Conservation (phyloP, 2,888 invertebrate genomes). For the Apoda limacodes region DNA sequence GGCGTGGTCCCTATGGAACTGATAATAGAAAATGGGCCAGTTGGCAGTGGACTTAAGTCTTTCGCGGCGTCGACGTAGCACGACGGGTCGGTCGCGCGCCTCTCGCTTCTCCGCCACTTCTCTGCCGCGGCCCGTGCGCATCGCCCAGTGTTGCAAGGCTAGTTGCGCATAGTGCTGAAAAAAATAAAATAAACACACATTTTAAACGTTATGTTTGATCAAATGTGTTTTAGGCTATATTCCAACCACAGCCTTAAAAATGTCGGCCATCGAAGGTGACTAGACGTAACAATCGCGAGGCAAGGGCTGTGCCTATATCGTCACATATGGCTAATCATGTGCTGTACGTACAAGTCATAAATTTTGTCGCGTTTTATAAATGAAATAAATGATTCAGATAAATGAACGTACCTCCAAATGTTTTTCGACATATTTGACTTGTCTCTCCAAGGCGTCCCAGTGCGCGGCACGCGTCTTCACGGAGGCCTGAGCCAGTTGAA, state of each 20-base stretch:
- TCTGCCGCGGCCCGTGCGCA: conserved; percentile 69
- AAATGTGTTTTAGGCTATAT: too few relatives aligned
- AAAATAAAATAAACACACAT: too few relatives aligned
- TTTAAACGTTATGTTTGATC: too few relatives aligned
- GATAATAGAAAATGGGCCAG: conserved; percentile 95
- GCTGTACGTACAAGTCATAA: background rate
- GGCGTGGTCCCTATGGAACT: conserved; percentile 94
- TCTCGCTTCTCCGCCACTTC: conserved; percentile 66
- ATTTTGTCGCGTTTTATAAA: background rate
- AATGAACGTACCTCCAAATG: conserved; percentile 74
- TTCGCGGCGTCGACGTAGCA: conserved; percentile 90
- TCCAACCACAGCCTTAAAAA: background rate
- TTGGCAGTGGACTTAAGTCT: conserved; percentile 88
- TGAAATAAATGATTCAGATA: too few relatives aligned
- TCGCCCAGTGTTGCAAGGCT: conserved; percentile 70
- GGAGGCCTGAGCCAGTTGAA: conserved; percentile 92
- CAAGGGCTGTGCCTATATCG: too few relatives aligned
- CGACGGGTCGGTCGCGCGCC: conserved; percentile 85
- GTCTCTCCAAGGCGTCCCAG: conserved; percentile 78
- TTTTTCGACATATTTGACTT: conserved; percentile 83
- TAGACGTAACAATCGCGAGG: too few relatives aligned
- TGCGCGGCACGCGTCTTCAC: conserved; percentile 78
- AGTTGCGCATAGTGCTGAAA: conserved; percentile 58
- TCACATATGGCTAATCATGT: too few relatives aligned
- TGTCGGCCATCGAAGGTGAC: too few relatives aligned